Evolutionary conservation across 2,113 vertebrate species (phyloP), one percentile per base, ranked within the genome.

Genomic region (Formicarius rufipectus): DNA sequence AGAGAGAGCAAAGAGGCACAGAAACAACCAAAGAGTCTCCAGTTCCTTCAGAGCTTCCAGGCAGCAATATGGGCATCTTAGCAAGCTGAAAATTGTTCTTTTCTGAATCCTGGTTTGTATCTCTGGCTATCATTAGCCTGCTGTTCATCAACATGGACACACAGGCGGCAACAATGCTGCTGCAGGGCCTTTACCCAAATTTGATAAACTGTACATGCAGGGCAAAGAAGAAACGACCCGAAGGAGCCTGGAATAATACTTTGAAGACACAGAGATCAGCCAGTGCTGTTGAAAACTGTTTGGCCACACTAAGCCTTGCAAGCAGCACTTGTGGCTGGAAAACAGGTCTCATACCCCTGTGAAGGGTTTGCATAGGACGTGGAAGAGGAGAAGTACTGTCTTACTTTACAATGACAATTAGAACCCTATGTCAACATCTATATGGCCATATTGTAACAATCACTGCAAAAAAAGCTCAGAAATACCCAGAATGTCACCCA

Each of bases 21-120:
- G 50, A 86, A 83, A 67, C 23, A 80, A 78, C 24, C 81, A 58
- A 30, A 63, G 16, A 76, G 40, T 14, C 58, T 87, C 76, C 8
- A 79, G 67, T 59, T 93, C 94, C 94, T 80, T 85, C 75, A 91
- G 94, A 93, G 85, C 50, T 58, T 87, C 78, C 82, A 90, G 53
- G 89, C 25, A 91, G 71, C n/a, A 78, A 84, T 14, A 56, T 0
- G 11, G 66, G 59, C 62, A 84, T 84, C 87, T 92, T 33, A 53
- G 39, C 84, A 93, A 96, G 82, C 63, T 59, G 75, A 90, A 95
- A 95, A 95, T 84, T 83, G 85, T 44, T 88, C 67, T 50, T 93
- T 91, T 95, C 84, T 63, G 87, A 83, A 77, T 74, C 71, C 82
- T 6, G 15, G 68, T 2, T 0, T 22, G 67, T 14, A 37, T 35